Base-by-base conservation (phyloP, 2,113 vertebrate species). In the Odocoileus hemionus region DNA sequence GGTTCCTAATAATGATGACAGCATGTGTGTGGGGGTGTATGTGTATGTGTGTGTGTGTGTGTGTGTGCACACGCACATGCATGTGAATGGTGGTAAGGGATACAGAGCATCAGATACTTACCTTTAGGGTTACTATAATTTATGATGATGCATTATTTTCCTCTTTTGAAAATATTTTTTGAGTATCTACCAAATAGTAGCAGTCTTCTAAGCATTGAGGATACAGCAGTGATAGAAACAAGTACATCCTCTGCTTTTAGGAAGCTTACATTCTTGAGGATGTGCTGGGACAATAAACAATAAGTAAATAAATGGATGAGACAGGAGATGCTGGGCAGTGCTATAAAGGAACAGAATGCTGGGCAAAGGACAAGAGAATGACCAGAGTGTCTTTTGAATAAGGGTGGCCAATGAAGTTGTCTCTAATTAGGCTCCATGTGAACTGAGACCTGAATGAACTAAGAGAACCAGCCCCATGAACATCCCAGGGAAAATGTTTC, bases 1-100 rank as follows among this genome's bases (percentile, higher is more conserved):
- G 76, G 52, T n/a, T 13, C 17, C 36, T 25, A 30, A 82, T 30
- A 17, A 7, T 23, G 30, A 43, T 21, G 7, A 6, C 26, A 86
- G 64, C 8, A 5, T 45, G 11, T 60, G 14, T 60, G 21, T 36
- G 45, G 30, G 9, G 55, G 58, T 83, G 78, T 84, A 25, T 26
- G 60, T 57, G 47, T 25, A 23, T 30, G 47, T 33, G 61, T 21
- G 82, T 28, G 36, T 39, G n/a, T 55, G 47, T 26, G 39, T 11
- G 39, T 57, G 19, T 8, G 0, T 14, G 12, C 2, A 1, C 16
- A 10, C 0, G 5, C 0, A 0, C 3, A 39, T 39, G 6, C 19
- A 54, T 39, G 47, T 76, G 67, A 7, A 23, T 12, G 61, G 33
- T 28, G 76, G 43, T 5, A 14, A 11, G 17, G 4, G n/a, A 19